A percentile compares a stretch with the other conserved stretches of the same genome.
Evolutionary conservation across 1,140 invertebrate species (phyloP).

Genomic region (Belonocnema kinseyi): DNA sequence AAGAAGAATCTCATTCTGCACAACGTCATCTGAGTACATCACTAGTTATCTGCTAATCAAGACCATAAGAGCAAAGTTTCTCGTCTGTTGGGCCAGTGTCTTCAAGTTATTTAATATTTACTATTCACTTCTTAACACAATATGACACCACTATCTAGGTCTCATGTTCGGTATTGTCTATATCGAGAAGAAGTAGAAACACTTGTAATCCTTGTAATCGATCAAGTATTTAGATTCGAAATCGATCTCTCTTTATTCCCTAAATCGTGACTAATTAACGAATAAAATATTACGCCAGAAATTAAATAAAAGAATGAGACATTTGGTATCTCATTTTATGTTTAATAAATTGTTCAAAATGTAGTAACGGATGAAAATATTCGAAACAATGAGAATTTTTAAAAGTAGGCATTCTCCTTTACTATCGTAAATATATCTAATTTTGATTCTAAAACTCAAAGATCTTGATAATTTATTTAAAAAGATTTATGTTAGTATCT

Average conservation of each 20-base stretch:
- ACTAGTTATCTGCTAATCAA: background rate
- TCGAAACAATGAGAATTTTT: too few relatives aligned
- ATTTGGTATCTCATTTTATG: too few relatives aligned
- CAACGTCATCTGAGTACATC: background rate
- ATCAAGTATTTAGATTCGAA: background rate
- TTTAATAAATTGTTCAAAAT: too few relatives aligned
- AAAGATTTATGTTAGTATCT: too few relatives aligned
- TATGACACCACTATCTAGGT: slow-evolving; percentile 13
- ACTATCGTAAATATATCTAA: too few relatives aligned
- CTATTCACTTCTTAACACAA: slow-evolving; percentile 10
- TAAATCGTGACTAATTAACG: background rate
- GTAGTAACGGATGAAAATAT: too few relatives aligned
- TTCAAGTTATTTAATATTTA: slow-evolving; percentile 27
- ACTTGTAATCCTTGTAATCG: background rate
- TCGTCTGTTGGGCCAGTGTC: background rate
- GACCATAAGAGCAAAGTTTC: background rate
- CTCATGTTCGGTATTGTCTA: slow-evolving; percentile 16
- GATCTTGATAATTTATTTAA: too few relatives aligned
- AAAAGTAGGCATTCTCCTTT: too few relatives aligned
- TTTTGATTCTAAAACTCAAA: too few relatives aligned
- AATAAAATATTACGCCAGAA: background rate
- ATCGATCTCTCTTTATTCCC: background rate
- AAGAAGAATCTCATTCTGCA: too few relatives aligned
- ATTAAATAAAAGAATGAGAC: too few relatives aligned
- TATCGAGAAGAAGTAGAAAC: background rate